Conservation (phyloP, 2,888 invertebrate genomes). For the Matsumyia berberina region DNA sequence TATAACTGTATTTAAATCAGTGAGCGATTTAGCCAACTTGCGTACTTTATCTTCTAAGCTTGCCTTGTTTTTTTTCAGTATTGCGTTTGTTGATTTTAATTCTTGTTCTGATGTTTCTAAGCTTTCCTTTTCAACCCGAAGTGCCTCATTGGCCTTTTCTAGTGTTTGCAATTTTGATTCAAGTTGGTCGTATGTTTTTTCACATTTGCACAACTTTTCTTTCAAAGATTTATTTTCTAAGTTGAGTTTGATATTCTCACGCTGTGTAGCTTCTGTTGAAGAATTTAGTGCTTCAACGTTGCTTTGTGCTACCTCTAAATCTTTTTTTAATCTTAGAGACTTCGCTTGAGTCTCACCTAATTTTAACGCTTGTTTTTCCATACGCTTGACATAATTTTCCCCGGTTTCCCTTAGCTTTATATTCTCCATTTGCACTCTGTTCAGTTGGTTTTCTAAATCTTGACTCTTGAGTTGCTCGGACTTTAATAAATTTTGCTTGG, state of each 20-base stretch:
- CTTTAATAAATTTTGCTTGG: slow-evolving; percentile 76
- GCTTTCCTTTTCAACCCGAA: slow-evolving; percentile 76
- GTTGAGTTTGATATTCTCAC: slow-evolving; percentile 77
- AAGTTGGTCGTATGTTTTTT: slow-evolving; percentile 77
- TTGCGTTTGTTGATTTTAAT: slow-evolving; percentile 74
- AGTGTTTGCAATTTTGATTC: slow-evolving; percentile 74
- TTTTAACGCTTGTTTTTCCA: slow-evolving; percentile 79
- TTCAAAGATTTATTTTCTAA: slow-evolving; percentile 75
- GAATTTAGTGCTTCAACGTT: slow-evolving; percentile 60
- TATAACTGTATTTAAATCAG: slow-evolving; percentile 70
- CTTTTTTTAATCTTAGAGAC: slow-evolving; percentile 77
- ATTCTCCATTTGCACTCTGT: slow-evolving; percentile 75
- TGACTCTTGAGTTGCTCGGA: slow-evolving; percentile 65
- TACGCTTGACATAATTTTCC: slow-evolving; percentile 76
- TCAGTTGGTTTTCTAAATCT: slow-evolving; percentile 63
- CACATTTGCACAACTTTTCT: slow-evolving; percentile 74
- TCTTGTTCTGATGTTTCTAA: slow-evolving; percentile 77
- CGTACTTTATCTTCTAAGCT: slow-evolving; percentile 78
- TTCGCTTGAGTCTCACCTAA: slow-evolving; percentile 79
- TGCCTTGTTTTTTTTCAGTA: slow-evolving; percentile 78
- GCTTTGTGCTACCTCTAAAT: slow-evolving; percentile 77
- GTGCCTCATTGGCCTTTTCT: slow-evolving; percentile 66
- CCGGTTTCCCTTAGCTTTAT: slow-evolving; percentile 75
- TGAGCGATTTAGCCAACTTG: slow-evolving; percentile 74
- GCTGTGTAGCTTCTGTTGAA: slow-evolving; percentile 71